These are phyloP conservation scores for Meteorus cinctellus DNA, from an alignment of 2,888 invertebrate species.

Conservation along the genomic window DNA sequence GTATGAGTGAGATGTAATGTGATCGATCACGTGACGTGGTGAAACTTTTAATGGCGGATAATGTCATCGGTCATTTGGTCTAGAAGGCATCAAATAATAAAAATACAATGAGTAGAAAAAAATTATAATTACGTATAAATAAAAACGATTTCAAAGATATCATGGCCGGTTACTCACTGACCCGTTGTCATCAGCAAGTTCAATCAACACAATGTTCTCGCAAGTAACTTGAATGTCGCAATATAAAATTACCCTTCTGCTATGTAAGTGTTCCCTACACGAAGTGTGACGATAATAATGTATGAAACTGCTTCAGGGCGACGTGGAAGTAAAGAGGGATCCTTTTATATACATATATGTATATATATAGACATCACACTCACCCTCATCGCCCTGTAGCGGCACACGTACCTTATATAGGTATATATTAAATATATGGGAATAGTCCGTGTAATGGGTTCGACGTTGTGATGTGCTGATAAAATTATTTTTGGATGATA, in stretches of 20 bases:
- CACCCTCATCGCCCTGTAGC: neutral
- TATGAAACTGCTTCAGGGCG: neutral
- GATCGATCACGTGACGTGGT: neutral
- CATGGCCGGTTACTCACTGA: neutral
- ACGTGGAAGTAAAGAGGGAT: neutral
- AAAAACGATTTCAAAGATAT: neutral
- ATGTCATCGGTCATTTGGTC: neutral
- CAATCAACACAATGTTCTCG: neutral
- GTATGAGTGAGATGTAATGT: neutral
- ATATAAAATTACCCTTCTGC: neutral
- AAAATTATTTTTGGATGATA: neutral
- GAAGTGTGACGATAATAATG: conserved; percentile 7
- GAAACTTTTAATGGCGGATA: neutral
- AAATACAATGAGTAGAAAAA: neutral
- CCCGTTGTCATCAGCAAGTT: conserved; percentile 1
- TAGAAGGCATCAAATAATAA: neutral
- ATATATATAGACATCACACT: neutral
- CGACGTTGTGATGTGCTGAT: neutral
- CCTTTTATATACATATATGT: neutral
- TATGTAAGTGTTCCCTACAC: neutral
- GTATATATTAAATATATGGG: neutral
- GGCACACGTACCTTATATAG: neutral
- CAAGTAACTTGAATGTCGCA: neutral
- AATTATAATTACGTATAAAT: neutral
- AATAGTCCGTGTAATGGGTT: conserved; percentile 7